phyloP scores from a whole-genome alignment of 2,888 invertebrate genomes.

The Hirudinaria manillensis region DNA sequence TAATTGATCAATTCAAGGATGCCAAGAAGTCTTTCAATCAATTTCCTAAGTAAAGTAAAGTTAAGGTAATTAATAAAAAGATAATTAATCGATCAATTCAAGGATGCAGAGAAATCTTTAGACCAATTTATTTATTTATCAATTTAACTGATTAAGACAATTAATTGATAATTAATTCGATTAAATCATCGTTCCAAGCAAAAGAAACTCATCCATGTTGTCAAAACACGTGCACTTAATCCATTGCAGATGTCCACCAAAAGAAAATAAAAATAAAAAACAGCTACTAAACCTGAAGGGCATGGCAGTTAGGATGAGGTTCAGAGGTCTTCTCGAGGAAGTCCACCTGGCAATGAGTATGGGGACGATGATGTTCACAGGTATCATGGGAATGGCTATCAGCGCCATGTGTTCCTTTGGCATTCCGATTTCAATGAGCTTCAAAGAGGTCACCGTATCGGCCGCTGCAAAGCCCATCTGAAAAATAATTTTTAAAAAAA shows the following conservation, averaged over 20 bases:
- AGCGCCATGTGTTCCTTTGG: slow-evolving; percentile 89
- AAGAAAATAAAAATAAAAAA: too few species aligned
- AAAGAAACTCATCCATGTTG: too few species aligned
- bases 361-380: slow-evolving; percentile 76
- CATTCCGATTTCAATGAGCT: slow-evolving; percentile 90
- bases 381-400: slow-evolving; percentile 69
- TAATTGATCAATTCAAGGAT: background rate
- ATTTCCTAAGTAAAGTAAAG: background rate
- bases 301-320: slow-evolving; percentile 79
- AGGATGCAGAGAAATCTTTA: too few species aligned
- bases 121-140: too few species aligned
- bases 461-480: slow-evolving; percentile 90
- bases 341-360: slow-evolving; percentile 76
- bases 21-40: background rate
- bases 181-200: too few species aligned
- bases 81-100: too few species aligned
- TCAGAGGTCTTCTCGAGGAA: slow-evolving; percentile 79
- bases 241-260: too few species aligned
- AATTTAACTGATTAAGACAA: background rate
- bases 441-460: slow-evolving; percentile 87
- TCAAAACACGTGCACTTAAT: too few species aligned
- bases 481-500: slow-evolving; percentile 39
- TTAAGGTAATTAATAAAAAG: too few species aligned
- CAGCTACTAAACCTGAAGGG: slow-evolving; percentile 64
- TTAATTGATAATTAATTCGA: background rate